These are phyloP conservation scores for Leptinotarsa lineolata DNA, from an alignment of 1,140 invertebrate species.

Conservation along the genomic window DNA sequence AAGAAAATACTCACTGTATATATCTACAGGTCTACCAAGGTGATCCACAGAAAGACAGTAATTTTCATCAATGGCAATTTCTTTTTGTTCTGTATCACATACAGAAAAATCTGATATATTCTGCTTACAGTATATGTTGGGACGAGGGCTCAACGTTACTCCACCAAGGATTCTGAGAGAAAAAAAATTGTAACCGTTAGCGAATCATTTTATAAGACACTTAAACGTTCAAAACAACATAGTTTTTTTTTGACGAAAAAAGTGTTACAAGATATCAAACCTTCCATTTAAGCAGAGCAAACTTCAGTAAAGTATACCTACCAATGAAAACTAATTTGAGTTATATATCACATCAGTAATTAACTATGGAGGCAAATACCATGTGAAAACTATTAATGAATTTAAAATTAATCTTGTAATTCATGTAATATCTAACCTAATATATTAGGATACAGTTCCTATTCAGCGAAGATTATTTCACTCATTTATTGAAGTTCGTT, in stretches of 20 bases:
- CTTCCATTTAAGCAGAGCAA: neutral
- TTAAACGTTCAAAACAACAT: no score
- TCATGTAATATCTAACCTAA: no score
- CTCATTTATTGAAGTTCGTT: no score
- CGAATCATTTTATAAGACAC: no score
- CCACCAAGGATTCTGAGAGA: slow-evolving; percentile 82
- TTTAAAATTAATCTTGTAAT: no score
- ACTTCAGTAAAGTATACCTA: neutral
- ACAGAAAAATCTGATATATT: slow-evolving; percentile 95
- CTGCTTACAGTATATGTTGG: slow-evolving; percentile 90
- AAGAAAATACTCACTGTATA: slow-evolving; percentile 72
- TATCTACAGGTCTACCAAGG: slow-evolving; percentile 88
- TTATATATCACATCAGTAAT: no score
- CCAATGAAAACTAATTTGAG: no score
- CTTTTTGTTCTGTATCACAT: slow-evolving; percentile 91
- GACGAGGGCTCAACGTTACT: slow-evolving; percentile 89
- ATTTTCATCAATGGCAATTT: slow-evolving; percentile 90
- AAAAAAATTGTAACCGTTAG: neutral
- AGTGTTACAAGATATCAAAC: neutral
- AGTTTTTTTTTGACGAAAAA: neutral
- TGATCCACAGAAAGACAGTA: slow-evolving; percentile 96
- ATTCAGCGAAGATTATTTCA: no score
- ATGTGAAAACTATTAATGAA: no score
- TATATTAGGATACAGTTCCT: no score
- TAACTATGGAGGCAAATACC: no score